Percentiles rank a stretch among this genome's conserved stretches.
These are phyloP conservation scores for Camelus dromedarius DNA, from an alignment of 2,113 vertebrate species.

Conservation along the genomic window DNA sequence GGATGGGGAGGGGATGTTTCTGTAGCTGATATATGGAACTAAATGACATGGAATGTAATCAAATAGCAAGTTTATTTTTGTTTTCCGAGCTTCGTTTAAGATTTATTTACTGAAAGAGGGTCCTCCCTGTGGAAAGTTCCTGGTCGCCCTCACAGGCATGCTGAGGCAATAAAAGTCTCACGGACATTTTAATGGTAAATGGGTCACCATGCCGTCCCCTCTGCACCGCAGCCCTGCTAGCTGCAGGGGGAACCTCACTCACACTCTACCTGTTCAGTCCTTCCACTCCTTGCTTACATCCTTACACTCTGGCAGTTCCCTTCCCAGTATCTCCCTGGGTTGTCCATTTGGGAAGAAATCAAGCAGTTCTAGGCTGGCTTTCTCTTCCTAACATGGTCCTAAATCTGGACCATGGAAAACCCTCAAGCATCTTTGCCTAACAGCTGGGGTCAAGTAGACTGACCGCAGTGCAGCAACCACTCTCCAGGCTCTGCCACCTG, in stretches of 20 bases:
- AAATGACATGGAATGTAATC: neutral
- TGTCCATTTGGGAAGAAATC: neutral
- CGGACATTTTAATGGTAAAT: neutral
- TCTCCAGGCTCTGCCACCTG: neutral
- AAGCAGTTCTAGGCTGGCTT: neutral
- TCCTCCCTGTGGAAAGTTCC: neutral
- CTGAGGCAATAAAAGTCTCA: neutral
- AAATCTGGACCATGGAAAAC: neutral
- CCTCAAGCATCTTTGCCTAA: neutral
- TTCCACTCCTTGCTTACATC: neutral
- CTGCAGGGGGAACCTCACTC: neutral
- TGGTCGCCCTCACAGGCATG: neutral
- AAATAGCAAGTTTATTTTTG: slow-evolving; percentile 22
- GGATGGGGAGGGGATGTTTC: neutral
- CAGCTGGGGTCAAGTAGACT: neutral
- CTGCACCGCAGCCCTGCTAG: neutral
- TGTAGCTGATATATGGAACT: neutral
- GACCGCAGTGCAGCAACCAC: neutral
- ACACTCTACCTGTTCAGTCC: neutral
- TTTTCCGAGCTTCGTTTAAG: neutral
- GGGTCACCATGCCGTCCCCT: neutral
- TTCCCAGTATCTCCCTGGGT: neutral
- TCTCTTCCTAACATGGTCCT: neutral
- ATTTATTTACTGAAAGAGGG: neutral
- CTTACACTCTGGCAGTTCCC: neutral